phyloP scores from a whole-genome alignment of 2,797 vertebrate species.

The Sebastes diploproa region DNA sequence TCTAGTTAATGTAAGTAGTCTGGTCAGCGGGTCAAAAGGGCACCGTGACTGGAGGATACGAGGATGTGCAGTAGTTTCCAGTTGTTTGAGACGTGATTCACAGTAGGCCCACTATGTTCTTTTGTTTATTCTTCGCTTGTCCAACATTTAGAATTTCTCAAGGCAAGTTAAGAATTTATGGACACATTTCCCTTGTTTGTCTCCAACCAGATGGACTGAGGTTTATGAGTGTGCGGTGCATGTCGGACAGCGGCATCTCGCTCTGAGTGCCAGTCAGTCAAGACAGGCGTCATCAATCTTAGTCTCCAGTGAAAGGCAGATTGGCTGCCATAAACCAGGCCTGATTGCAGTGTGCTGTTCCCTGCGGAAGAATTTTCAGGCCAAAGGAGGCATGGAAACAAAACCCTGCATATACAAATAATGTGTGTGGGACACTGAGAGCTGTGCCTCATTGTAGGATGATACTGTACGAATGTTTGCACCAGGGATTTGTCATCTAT shows the following conservation, averaged over 20 bases:
- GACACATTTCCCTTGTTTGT: constrained; percentile 61
- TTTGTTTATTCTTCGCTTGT: not conserved
- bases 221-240: constrained; percentile 62
- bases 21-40: constrained; percentile 67
- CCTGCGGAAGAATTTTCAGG: constrained; percentile 41
- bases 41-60: constrained; percentile 14
- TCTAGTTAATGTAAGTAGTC: constrained; percentile 63
- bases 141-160: constrained; percentile 29
- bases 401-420: constrained; percentile 42
- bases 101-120: rapidly evolving
- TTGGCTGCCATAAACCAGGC: constrained; percentile 64
- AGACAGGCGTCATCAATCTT: constrained; percentile 68
- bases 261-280: constrained; percentile 40
- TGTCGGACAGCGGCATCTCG: constrained; percentile 28
- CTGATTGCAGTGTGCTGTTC: constrained; percentile 61
- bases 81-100: constrained; percentile 11
- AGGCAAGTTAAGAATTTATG: constrained; percentile 41
- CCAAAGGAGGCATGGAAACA: constrained; percentile 57
- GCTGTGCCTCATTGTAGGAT: not conserved
- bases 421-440: constrained; percentile 31
- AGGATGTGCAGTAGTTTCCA: constrained; percentile 7
- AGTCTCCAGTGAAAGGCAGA: constrained; percentile 55
- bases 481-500: not conserved
- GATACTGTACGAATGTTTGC: not conserved
- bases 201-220: constrained; percentile 45